phyloP scores from a whole-genome alignment of 2,113 vertebrate species.

The Chloropsis hardwickii region DNA sequence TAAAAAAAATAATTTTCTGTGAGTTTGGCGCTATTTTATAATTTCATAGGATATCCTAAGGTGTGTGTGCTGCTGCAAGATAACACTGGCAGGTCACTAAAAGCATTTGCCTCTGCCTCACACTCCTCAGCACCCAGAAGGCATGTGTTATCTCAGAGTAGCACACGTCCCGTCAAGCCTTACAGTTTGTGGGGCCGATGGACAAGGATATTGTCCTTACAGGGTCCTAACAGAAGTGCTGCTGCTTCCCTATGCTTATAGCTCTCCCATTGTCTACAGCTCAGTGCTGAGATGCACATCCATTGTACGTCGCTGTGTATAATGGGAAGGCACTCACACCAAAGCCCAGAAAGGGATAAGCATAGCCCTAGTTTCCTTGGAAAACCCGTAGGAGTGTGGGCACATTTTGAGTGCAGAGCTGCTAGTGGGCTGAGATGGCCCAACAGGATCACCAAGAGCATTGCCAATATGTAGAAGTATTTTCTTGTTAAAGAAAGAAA shows the following conservation, averaged over 20 bases:
- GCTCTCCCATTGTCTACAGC: not conserved
- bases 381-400: not conserved
- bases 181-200: not conserved
- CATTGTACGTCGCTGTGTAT: not conserved
- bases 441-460: not conserved
- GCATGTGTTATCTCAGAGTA: slow-evolving; percentile 49
- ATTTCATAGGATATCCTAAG: not conserved
- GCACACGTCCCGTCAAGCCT: not conserved
- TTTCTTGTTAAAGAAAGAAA: not conserved
- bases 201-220: not conserved
- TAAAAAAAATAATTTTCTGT: not conserved
- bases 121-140: not conserved
- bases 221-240: not conserved
- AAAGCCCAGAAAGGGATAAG: not conserved
- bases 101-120: not conserved
- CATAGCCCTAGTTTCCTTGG: not conserved
- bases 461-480: not conserved
- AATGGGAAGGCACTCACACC: not conserved
- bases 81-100: slow-evolving; percentile 41
- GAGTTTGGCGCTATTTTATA: slow-evolving; percentile 20
- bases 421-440: not conserved
- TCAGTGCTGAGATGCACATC: not conserved
- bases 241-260: not conserved
- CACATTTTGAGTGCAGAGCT: not conserved
- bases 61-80: slow-evolving; percentile 44